Evolutionary conservation across 2,113 vertebrate genomes (phyloP), one percentile per base, ranked within the genome.

Genomic region (Siniperca knerii): DNA sequence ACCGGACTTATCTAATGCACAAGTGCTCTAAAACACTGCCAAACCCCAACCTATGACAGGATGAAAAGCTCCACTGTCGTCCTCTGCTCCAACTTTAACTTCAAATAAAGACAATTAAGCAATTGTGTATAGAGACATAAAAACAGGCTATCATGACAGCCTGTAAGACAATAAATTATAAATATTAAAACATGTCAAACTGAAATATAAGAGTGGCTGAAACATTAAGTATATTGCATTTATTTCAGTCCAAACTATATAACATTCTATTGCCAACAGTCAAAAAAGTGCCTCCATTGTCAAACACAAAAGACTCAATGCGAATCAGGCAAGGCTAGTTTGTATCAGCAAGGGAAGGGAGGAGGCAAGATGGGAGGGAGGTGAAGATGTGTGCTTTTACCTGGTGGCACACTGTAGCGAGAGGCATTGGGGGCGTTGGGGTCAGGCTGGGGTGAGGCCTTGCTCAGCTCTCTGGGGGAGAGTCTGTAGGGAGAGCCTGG

Each of bases 381-480:
- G 81, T 77, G 79, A 71, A 86, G 58, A 87, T 77, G 83, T 90
- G 85, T 87, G 85, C 89, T 91, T 90, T 96, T 97, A 97, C 97
- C 98, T 97, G 97, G 97, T 0, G 96, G 97, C 93, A 97, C 96
- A 93, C 97, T 97, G 92, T 94, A 97, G 86, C 95, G 94, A 72
- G 95, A 91, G 82, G 95, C 81, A 77, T 94, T 96, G 95, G 89
- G 88, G 88, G 77, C 65, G 71, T 95, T 90, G 90, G 90, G 88
- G 71, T 97, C 95, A 2, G 96, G 96, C 91, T 97, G 96, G 42
- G 97, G 96, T 46, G 96, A 96, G 79, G 95, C 96, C 94, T 95
- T 97, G 94, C 95, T 97, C 89, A 95, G 93, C 89, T 97, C 97
- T 80, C 97, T 95, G 18, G 96, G 97, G 83, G 97, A 97, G 4